Percentiles rank a stretch among this genome's conserved stretches.
These are phyloP conservation scores for Arctopsyche grandis DNA, from an alignment of 1,140 invertebrate species.

Conservation along the genomic window DNA sequence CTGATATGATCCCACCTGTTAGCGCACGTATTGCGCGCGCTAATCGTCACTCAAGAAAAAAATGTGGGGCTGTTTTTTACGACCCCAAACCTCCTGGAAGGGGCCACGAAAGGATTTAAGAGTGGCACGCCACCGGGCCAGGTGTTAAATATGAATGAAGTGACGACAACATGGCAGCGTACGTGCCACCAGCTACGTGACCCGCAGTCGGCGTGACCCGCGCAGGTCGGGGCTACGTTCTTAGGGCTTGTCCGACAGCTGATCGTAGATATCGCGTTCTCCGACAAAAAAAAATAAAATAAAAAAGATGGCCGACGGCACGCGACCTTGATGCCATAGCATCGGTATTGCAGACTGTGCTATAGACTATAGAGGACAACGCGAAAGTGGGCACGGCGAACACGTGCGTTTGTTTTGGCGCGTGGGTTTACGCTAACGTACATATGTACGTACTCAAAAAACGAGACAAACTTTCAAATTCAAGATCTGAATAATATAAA, in stretches of 20 bases:
- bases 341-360: too few species aligned
- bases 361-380: too few species aligned
- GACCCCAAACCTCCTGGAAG: background rate
- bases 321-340: background rate
- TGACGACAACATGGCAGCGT: background rate
- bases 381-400: too few species aligned
- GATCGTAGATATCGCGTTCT: background rate
- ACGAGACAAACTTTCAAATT: too few species aligned
- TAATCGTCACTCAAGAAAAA: too few species aligned
- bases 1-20: too few species aligned
- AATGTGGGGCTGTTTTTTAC: background rate
- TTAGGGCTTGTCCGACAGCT: background rate
- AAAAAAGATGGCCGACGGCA: background rate
- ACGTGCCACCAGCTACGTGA: background rate
- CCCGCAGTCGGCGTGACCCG: background rate
- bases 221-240: background rate
- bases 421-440: too few species aligned
- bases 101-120: too few species aligned
- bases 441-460: too few species aligned
- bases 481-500: too few species aligned
- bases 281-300: background rate
- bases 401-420: too few species aligned
- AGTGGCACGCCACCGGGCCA: background rate
- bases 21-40: too few species aligned
- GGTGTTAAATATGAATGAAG: conserved; percentile 22